phyloP scores from a whole-genome alignment of 1,140 invertebrate species.

The Spodoptera litura region DNA sequence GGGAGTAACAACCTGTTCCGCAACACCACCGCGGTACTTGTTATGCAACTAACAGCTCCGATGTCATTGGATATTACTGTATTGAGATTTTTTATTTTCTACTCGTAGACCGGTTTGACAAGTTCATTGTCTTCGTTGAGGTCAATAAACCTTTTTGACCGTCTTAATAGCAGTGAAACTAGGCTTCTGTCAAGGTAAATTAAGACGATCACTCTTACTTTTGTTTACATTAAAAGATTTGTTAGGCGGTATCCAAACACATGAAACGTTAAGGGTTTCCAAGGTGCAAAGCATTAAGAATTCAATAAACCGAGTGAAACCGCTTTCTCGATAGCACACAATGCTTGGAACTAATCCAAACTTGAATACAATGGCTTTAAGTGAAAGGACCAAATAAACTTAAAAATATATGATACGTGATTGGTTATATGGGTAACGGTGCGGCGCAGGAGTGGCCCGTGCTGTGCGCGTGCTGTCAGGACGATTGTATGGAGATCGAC shows the following conservation, averaged over 20 bases:
- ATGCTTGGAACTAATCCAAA: slow-evolving; percentile 47
- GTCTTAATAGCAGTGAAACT: slow-evolving; percentile 44
- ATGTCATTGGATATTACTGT: slow-evolving; percentile 48
- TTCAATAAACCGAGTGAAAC: slow-evolving; percentile 8
- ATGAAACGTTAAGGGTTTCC: background rate
- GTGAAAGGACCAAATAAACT: slow-evolving; percentile 37
- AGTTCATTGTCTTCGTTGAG: slow-evolving; percentile 66
- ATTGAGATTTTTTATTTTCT: slow-evolving; percentile 57
- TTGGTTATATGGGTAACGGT: slow-evolving; percentile 42
- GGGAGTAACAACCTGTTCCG: slow-evolving; percentile 39
- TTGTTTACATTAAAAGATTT: slow-evolving; percentile 26
- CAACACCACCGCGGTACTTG: slow-evolving; percentile 14
- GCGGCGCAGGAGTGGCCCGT: slow-evolving; percentile 12
- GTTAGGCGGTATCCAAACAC: background rate
- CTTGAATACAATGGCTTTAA: slow-evolving; percentile 42
- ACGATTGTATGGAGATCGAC: slow-evolving; percentile 44
- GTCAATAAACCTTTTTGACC: slow-evolving; percentile 67
- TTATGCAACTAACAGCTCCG: slow-evolving; percentile 51
- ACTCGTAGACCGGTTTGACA: slow-evolving; percentile 62
- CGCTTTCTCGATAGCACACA: slow-evolving; percentile 37
- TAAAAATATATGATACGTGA: slow-evolving; percentile 25
- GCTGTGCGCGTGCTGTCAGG: slow-evolving; percentile 21
- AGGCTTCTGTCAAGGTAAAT: slow-evolving; percentile 50
- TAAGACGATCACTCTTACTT: slow-evolving; percentile 50
- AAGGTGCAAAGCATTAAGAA: slow-evolving; percentile 6